These are phyloP conservation scores for Scaptodrosophila lebanonensis DNA, from an alignment of 1,140 invertebrate genomes.

Conservation along the genomic window DNA sequence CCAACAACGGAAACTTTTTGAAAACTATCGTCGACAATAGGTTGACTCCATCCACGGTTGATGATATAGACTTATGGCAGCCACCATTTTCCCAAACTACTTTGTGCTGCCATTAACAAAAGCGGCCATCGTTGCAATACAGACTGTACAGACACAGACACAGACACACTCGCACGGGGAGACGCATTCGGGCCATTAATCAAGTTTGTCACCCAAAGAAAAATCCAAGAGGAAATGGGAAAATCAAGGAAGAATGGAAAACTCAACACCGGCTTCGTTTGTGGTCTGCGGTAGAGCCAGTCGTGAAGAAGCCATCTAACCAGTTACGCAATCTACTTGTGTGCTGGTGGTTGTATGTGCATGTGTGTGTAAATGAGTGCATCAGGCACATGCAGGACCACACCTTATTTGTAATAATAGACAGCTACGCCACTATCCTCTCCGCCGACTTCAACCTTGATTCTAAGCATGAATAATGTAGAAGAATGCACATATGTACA, in stretches of 20 bases:
- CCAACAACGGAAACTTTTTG: no score
- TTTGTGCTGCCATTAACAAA: slow-evolving; percentile 51
- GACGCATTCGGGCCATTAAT: slow-evolving; percentile 45
- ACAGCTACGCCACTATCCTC: slow-evolving; percentile 12
- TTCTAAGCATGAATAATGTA: slow-evolving; percentile 68
- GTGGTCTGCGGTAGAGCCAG: slow-evolving; percentile 46
- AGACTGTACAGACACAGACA: slow-evolving; percentile 9
- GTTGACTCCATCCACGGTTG: slow-evolving; percentile 10
- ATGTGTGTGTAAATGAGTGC: slow-evolving; percentile 17
- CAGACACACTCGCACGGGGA: background rate
- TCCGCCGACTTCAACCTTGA: background rate
- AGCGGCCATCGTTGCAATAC: no score
- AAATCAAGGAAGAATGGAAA: slow-evolving; percentile 43
- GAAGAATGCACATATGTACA: no score
- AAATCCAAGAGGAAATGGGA: slow-evolving; percentile 31
- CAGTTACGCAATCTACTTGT: slow-evolving; percentile 10
- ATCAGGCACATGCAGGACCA: slow-evolving; percentile 53
- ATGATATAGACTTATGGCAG: slow-evolving; percentile 21
- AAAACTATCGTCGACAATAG: slow-evolving; percentile 42
- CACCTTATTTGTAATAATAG: slow-evolving; percentile 36
- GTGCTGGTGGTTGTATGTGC: background rate
- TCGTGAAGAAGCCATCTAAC: slow-evolving; percentile 31
- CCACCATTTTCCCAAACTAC: slow-evolving; percentile 42
- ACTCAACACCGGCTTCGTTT: slow-evolving; percentile 29
- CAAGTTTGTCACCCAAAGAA: slow-evolving; percentile 47